Evolutionary conservation across 2,113 vertebrate species (phyloP), one percentile per base, ranked within the genome.

Genomic region (Menidia beryllina): DNA sequence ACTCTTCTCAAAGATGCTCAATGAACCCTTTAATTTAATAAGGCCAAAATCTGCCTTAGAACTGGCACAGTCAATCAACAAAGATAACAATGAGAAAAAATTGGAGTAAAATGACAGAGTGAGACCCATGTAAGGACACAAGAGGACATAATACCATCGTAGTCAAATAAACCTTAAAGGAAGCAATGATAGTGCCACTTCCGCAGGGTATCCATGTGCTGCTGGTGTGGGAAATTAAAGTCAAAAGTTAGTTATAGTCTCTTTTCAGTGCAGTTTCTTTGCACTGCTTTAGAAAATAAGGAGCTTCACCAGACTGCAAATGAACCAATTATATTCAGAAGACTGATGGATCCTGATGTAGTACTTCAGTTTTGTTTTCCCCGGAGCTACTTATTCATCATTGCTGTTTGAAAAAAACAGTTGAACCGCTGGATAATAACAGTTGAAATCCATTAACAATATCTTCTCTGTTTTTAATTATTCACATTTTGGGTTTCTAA

Each of bases 111-210:
- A 77, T 38, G 43, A 39, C 34, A 27, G n/a, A 51, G 34, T 0
- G 30, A 5, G 10, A 34, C 10, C 30, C 10, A 34, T 30, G 3
- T 43, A 38, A 47, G 17, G 26, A 61, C 21, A 62, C 11, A 26
- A 48, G 21, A 25, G 58, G 17, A 69, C 11, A 50, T 20, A 27
- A 58, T 30, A 69, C 50, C 48, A 17, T 57, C 23, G 71, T 25
- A 54, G 21, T 58, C 47, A 24, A 64, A 62, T 15, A 48, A 71
- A 65, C 24, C 12, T 36, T 45, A 82, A 70, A 86, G 81, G 85
- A 90, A 79, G 77, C 60, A 10, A 34, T 38, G 77, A 86, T 87
- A 84, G 59, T 69, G 84, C 82, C 71, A 64, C 74, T 88, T 89
- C 83, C 85, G 79, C 27, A 0, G 36, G 80, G 77, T 64, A 75